Conservation (phyloP, 2,113 vertebrate genomes). For the Colinus virginianus region DNA sequence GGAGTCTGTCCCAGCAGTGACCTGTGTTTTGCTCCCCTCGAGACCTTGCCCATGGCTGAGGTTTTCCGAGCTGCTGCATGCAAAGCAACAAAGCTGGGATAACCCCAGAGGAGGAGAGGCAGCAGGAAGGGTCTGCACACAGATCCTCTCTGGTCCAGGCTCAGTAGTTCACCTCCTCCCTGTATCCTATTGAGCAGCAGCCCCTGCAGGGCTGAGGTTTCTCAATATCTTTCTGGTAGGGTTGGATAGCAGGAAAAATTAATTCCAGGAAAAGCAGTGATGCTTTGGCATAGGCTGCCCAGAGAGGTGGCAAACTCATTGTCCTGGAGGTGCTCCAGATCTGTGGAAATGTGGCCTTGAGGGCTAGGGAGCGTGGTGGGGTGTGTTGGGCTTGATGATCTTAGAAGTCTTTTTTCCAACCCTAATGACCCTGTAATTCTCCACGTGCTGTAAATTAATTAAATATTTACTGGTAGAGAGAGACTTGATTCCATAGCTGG, state of each 20-base stretch:
- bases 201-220: background rate
- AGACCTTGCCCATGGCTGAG: background rate
- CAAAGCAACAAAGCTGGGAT: background rate
- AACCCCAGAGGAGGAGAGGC: background rate
- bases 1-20: conserved; percentile 12
- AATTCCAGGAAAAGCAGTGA: too few relatives aligned
- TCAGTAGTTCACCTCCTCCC: background rate
- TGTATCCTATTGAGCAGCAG: background rate
- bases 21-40: background rate
- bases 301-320: too few relatives aligned
- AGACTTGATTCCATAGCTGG: background rate
- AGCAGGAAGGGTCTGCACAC: background rate
- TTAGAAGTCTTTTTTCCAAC: too few relatives aligned
- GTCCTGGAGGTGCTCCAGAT: too few relatives aligned
- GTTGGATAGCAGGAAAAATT: too few relatives aligned
- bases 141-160: background rate
- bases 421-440: background rate
- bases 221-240: too few relatives aligned
- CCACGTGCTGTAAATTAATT: background rate
- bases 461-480: background rate
- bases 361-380: too few relatives aligned
- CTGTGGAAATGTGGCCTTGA: too few relatives aligned
- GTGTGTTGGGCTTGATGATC: too few relatives aligned
- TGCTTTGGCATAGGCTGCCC: too few relatives aligned
- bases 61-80: background rate